Evolutionary conservation across 2,113 vertebrate genomes (phyloP), one percentile per base, ranked within the genome.

Genomic region (Zapus hudsonius): DNA sequence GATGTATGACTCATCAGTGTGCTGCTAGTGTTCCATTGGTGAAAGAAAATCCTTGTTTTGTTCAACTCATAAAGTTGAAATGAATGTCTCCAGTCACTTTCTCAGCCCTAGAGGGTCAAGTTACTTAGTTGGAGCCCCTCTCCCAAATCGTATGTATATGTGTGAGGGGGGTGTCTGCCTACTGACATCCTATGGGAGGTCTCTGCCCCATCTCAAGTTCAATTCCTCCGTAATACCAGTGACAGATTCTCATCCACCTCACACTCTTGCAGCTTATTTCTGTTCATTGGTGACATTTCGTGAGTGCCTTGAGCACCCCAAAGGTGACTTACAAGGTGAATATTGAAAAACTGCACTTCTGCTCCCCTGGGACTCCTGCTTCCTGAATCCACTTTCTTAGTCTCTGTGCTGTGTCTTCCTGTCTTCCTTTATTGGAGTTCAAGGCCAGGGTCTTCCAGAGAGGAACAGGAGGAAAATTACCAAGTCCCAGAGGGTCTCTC

Each of bases 11-110:
- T n/a, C n/a, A n/a, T n/a, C n/a, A n/a, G n/a, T 27, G n/a, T 67
- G 42, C 16, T 67, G 7, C 55, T 63, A 0, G 40, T 66, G 81
- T 63, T 87, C 59, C 59, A 70, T 79, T 19, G 12, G 20, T 33
- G 64, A 70, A 78, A 42, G 80, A 38, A 84, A 91, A 66, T 57
- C 61, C 5, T 75, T 89, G 36, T 64, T 73, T 84, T 66, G 76
- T 81, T 94, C 57, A 61, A n/a, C 3, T 66, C 10, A 44, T 69
- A 81, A 64, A 42, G 29, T 64, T 94, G 57, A 93, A 87, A 79
- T 80, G 33, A 87, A 38, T 63, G 19, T 59, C 44, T 36, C 11
- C 12, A 82, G 59, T 90, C n/a, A 20, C 83, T 86, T 89, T 72
- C 27, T 75, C 47, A 36, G 78, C 16, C 67, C 2, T 33, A 27